Percentiles rank a stretch among this genome's conserved stretches.
These are phyloP conservation scores for Sinocyclocheilus rhinocerous DNA, from an alignment of 2,113 vertebrate species.

Conservation along the genomic window DNA sequence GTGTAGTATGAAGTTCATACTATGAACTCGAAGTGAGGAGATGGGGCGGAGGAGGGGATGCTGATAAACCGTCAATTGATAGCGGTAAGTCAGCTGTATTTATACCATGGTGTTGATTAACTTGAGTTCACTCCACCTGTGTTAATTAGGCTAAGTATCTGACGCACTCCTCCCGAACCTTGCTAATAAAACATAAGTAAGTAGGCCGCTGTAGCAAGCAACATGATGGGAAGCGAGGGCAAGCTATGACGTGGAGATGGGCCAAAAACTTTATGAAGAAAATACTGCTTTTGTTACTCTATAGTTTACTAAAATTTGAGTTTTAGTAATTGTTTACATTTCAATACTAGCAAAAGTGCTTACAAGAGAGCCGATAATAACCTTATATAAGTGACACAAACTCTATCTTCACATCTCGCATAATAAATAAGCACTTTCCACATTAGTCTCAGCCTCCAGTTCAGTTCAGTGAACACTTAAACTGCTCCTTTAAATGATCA, in stretches of 20 bases:
- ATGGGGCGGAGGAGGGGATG: too few species aligned
- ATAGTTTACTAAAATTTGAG: not conserved
- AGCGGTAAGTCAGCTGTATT: too few species aligned
- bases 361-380: not conserved
- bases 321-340: not conserved
- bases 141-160: too few species aligned
- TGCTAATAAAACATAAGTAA: not conserved
- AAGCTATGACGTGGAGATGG: not conserved
- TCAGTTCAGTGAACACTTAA: not conserved
- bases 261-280: not conserved
- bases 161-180: too few species aligned
- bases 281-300: not conserved
- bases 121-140: too few species aligned
- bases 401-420: not conserved
- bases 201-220: not conserved
- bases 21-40: too few species aligned
- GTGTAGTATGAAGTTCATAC: too few species aligned
- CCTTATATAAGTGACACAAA: slow-evolving; percentile 4
- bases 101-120: too few species aligned
- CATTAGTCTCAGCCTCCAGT: not conserved
- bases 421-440: not conserved
- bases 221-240: not conserved
- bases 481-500: not conserved
- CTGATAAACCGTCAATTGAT: too few species aligned
- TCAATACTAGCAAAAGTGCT: not conserved